A percentile compares a stretch with the other conserved stretches of the same genome.
Evolutionary conservation across 35 echinoderm and acorn worm species (phyloP).

Genomic region (Lytechinus pictus): DNA sequence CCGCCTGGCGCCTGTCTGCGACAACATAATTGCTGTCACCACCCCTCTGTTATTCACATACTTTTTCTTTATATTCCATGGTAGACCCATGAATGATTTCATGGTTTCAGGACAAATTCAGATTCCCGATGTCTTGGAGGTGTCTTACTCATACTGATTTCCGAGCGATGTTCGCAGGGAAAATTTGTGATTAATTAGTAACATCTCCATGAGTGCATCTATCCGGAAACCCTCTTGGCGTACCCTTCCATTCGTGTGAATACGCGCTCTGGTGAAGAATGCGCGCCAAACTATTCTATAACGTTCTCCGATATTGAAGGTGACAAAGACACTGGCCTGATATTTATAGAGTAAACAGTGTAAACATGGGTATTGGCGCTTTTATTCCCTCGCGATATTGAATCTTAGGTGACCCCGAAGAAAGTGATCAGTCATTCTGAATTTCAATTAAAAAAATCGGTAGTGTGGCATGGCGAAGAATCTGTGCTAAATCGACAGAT

Average conservation of each 20-base stretch:
- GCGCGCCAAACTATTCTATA: neutral
- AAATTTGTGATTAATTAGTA: conserved; percentile 32
- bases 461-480: neutral
- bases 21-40: neutral
- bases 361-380: neutral
- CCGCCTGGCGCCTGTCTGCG: neutral
- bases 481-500: neutral
- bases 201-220: conserved; percentile 22
- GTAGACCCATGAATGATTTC: neutral
- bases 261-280: neutral
- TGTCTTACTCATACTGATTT: conserved; percentile 34
- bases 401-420: neutral
- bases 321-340: neutral
- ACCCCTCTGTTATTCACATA: neutral
- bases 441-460: neutral
- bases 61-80: neutral
- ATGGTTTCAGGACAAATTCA: neutral
- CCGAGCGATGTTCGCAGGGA: neutral
- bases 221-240: conserved; percentile 25
- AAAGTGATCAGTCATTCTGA: neutral
- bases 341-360: neutral
- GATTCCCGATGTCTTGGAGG: neutral
- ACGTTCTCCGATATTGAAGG: neutral
- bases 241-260: conserved; percentile 12
- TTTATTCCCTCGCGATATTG: neutral